These are phyloP conservation scores for Mormyrus hasselquistii DNA, from an alignment of 2,797 vertebrate species.

Conservation along the genomic window DNA sequence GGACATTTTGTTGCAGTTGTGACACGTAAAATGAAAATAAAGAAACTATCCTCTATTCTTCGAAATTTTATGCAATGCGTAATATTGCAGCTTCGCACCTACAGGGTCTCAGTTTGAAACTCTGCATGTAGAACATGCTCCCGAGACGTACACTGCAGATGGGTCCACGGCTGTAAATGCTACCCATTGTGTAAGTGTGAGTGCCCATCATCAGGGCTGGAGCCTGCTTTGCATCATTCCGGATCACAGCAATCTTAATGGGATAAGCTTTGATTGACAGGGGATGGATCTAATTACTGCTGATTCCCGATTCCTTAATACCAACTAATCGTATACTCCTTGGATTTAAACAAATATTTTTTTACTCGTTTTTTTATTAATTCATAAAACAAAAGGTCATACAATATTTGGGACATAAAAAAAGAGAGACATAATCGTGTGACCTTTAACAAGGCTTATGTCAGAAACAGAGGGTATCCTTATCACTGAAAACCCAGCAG, in stretches of 20 bases:
- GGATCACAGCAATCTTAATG: not conserved
- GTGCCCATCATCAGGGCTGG: not conserved
- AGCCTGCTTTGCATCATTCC: not conserved
- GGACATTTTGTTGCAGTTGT: not conserved
- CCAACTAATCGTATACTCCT: not conserved
- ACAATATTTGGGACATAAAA: not conserved
- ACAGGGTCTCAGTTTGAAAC: not conserved
- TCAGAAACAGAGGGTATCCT: not conserved
- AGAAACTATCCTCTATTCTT: not conserved
- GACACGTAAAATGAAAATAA: not conserved
- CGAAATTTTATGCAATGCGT: not conserved
- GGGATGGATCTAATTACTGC: not conserved
- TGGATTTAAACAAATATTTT: not conserved
- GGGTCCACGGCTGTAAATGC: not conserved
- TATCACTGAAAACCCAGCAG: not conserved
- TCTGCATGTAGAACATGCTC: not conserved
- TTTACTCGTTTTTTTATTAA: not conserved
- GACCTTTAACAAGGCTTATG: conserved; percentile 9
- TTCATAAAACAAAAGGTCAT: conserved; percentile 1
- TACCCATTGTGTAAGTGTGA: not conserved
- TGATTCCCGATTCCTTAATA: not conserved
- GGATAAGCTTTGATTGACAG: not conserved
- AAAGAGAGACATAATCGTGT: not conserved
- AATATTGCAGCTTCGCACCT: not conserved
- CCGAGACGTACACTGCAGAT: not conserved